Percentiles rank a stretch among this genome's conserved stretches.
Conservation (phyloP, 2,113 vertebrate genomes). For the Chunga burmeisteri region DNA sequence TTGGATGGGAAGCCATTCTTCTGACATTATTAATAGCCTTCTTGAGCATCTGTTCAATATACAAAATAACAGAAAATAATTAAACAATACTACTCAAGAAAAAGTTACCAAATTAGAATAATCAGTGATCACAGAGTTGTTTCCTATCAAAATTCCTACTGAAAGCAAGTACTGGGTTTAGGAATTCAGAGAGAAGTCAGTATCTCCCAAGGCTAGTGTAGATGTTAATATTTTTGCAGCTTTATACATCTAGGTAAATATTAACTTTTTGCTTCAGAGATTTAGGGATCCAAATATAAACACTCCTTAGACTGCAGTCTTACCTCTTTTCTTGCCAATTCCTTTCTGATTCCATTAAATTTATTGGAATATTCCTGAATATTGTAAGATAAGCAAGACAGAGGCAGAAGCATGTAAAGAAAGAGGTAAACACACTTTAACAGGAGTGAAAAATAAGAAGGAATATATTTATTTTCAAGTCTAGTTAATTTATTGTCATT, state of each 20-base stretch:
- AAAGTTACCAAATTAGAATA: neutral
- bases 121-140: neutral
- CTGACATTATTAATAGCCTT: slow-evolving; percentile 94
- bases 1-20: slow-evolving; percentile 98
- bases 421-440: slow-evolving; percentile 72
- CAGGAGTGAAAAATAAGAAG: slow-evolving; percentile 28
- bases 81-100: neutral
- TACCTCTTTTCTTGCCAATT: slow-evolving; percentile 76
- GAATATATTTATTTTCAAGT: slow-evolving; percentile 35
- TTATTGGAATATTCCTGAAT: slow-evolving; percentile 77
- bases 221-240: slow-evolving; percentile 1
- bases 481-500: neutral
- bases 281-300: slow-evolving; percentile 54
- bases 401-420: slow-evolving; percentile 76
- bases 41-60: slow-evolving; percentile 90
- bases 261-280: slow-evolving; percentile 40
- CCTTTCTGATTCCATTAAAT: slow-evolving; percentile 77
- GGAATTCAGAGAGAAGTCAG: neutral
- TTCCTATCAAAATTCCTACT: slow-evolving; percentile 8
- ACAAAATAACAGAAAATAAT: neutral
- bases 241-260: slow-evolving; percentile 18
- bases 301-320: slow-evolving; percentile 65
- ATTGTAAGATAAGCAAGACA: slow-evolving; percentile 76
- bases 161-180: neutral
- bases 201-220: neutral